Evolutionary conservation across 1,140 invertebrate genomes (phyloP), one percentile per base, ranked within the genome.

Genomic region (Drosophila ogumai): DNA sequence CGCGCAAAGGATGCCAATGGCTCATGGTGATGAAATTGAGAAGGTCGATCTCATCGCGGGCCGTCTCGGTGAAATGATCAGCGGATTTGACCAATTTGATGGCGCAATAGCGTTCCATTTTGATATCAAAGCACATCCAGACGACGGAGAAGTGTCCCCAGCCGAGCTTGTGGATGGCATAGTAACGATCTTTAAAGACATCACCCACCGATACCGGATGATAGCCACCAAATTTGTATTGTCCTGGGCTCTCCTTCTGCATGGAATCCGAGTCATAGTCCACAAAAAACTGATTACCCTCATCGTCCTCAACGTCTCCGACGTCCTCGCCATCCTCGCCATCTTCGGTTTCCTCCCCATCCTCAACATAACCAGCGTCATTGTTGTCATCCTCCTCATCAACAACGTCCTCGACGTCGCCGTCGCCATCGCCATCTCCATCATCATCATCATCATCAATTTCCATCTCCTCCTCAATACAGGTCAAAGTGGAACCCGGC

Each of bases 141-240:
- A 99, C 98, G 10, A 98, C 99, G 54, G 98, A 99, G 93, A 99
- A 99, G 93, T 99, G 98, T 43, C 98, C 98, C 98, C 98, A 99
- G 73, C 98, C 98, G 74, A 99, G 94, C 94, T 99, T 99, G 64
- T 98, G 95, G 55, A 98, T 96, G 77, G 98, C 97, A 94, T 98
- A 97, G 94, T 99, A 99, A 64, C 97, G 96, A 91, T 74, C 54
- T 15, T 79, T 58, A 34, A 99, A 98, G 54, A 98, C 93, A 93
- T 99, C 98, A 74, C 98, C 98, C 92, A 99, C 98, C 94, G 96
- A 96, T 19, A 99, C 97, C 68, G 98, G 98, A 95, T 99, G 98
- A 94, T 99, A 99, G 74, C 98, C 98, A 82, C 98, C 98, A 94
- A 97, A 97, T 79, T 96, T 96, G 92, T 99, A 99, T 92, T 99